phyloP scores from a whole-genome alignment of 2,113 vertebrate genomes.

The Podocnemis expansa region DNA sequence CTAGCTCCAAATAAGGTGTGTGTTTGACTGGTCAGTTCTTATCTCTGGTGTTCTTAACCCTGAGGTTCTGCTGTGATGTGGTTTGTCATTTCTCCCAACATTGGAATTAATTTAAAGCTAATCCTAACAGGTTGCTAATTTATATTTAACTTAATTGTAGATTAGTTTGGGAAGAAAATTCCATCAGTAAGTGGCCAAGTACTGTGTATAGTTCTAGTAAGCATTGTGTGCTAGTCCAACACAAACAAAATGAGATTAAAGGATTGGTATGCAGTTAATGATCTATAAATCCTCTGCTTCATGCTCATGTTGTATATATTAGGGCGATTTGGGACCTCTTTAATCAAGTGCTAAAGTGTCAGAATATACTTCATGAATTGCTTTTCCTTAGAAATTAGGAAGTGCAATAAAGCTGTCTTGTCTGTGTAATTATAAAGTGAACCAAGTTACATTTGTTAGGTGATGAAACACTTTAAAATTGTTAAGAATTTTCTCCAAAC shows the following conservation, averaged over 20 bases:
- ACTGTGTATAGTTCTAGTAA: neutral
- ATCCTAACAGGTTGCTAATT: rapidly evolving
- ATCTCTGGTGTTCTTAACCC: too few species aligned
- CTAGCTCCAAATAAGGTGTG: too few species aligned
- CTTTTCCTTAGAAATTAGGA: neutral
- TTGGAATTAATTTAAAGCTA: neutral
- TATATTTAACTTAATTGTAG: neutral
- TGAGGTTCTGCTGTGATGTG: neutral
- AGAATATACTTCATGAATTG: neutral
- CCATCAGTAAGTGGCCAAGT: rapidly evolving
- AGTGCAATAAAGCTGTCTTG: rapidly evolving
- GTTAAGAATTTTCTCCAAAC: neutral
- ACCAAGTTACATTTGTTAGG: rapidly evolving
- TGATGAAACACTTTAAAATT: neutral
- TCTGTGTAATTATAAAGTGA: rapidly evolving
- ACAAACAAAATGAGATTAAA: neutral
- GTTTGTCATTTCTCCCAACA: rapidly evolving
- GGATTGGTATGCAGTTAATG: constrained; percentile 41
- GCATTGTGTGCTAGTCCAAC: neutral
- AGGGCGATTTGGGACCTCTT: neutral
- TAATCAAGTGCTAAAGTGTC: neutral
- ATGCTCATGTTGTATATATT: rapidly evolving
- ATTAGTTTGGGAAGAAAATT: neutral
- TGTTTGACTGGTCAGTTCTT: too few species aligned
- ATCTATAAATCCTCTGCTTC: neutral